Conservation (phyloP, 2,888 invertebrate genomes). For the Steinernema carpocapsae region DNA sequence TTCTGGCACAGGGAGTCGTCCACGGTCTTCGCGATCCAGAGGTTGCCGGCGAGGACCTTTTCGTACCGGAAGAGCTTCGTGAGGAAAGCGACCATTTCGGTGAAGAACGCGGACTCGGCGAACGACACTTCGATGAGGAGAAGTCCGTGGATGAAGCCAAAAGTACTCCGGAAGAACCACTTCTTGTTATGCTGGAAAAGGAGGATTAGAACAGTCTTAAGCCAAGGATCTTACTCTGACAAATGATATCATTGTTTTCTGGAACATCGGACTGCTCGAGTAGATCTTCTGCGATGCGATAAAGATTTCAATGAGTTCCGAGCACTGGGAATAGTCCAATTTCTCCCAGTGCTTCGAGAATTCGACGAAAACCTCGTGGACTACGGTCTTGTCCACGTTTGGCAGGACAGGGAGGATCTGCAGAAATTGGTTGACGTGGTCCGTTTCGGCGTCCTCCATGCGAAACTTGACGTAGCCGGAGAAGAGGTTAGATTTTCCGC, state of each 20-base stretch:
- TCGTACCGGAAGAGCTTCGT: constrained; percentile 14
- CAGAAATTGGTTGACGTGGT: not conserved
- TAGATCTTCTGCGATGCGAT: not conserved
- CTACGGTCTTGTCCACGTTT: not conserved
- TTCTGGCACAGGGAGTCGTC: not conserved
- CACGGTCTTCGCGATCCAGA: not conserved
- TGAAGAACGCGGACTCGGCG: not conserved
- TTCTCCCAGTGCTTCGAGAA: not conserved
- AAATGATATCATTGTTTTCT: not conserved
- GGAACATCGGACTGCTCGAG: not conserved
- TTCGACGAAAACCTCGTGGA: not conserved
- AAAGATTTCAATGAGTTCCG: not conserved
- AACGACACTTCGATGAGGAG: not conserved
- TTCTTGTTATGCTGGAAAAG: not conserved
- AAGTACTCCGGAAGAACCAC: not conserved
- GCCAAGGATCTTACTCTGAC: not conserved
- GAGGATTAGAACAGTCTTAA: not conserved
- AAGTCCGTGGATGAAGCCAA: not conserved
- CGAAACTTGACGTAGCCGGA: not conserved
- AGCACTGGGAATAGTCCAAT: not conserved
- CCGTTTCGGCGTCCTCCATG: not conserved
- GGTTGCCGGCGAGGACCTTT: not conserved
- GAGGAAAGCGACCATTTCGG: not conserved
- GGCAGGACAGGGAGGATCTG: not conserved
- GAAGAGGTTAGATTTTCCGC: not conserved